Percentiles rank a stretch among this genome's conserved stretches.
Conservation (phyloP, 2,113 vertebrate genomes). For the Dromas ardeola region DNA sequence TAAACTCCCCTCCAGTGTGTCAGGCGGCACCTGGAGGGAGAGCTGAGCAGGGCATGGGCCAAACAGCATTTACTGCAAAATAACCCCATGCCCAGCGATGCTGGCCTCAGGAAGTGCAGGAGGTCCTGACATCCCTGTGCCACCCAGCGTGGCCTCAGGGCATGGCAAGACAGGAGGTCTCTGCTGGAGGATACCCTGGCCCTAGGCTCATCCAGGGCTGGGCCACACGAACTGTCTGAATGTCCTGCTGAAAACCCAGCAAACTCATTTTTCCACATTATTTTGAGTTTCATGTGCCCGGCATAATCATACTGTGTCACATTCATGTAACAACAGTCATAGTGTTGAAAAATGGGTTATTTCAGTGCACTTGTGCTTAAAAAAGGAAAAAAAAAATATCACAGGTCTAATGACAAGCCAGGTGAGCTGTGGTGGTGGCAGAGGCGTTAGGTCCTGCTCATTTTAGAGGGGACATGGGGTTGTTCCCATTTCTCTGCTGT, state of each 20-base stretch:
- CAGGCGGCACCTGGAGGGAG: background rate
- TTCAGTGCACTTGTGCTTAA: background rate
- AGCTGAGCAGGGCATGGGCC: background rate
- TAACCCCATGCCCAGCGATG: accelerated
- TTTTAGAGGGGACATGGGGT: background rate
- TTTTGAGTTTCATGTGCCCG: background rate
- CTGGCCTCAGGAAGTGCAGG: no score
- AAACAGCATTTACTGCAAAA: background rate
- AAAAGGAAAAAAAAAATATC: background rate
- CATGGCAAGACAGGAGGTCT: accelerated
- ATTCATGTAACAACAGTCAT: background rate
- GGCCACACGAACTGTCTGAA: accelerated
- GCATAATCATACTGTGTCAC: background rate
- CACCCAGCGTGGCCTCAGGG: accelerated
- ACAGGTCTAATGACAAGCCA: background rate
- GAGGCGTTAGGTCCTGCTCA: background rate
- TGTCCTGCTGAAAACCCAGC: background rate
- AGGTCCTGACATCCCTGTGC: background rate
- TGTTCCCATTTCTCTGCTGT: background rate
- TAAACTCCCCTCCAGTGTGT: background rate
- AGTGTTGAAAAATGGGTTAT: background rate
- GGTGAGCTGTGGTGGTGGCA: background rate
- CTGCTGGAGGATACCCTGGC: background rate
- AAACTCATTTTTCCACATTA: background rate
- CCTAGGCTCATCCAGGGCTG: background rate